Evolutionary conservation across 2,797 vertebrate genomes (phyloP).

Genomic region (Fistularia tabacaria): DNA sequence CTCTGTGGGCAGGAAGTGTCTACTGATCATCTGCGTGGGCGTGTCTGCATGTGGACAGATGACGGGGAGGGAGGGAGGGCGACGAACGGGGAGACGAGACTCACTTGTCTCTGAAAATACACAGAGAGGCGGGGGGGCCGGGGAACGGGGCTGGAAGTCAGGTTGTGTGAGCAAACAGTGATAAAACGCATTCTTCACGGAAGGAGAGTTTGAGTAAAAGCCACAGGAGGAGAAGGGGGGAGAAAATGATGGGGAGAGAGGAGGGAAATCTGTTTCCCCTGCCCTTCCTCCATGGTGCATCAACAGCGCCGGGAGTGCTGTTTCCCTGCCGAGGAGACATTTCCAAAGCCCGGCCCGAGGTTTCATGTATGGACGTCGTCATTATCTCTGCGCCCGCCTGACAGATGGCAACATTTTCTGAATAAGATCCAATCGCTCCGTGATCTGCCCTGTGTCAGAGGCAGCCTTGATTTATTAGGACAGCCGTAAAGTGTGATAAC

Average conservation of each 20-base stretch:
- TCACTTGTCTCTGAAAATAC: slow-evolving; percentile 23
- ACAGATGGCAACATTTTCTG: slow-evolving; percentile 52
- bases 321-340: slow-evolving; percentile 68
- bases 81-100: slow-evolving; percentile 26
- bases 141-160: slow-evolving; percentile 40
- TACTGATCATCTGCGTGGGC: slow-evolving; percentile 68
- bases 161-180: slow-evolving; percentile 51
- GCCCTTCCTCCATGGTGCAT: slow-evolving; percentile 32
- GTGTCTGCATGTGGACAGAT: slow-evolving; percentile 52
- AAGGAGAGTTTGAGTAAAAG: slow-evolving; percentile 52
- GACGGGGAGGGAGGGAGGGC: slow-evolving; percentile 27
- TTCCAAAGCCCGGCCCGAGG: slow-evolving; percentile 68
- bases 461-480: slow-evolving; percentile 48
- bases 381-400: slow-evolving; percentile 62
- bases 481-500: slow-evolving; percentile 48
- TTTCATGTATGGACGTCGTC: slow-evolving; percentile 65
- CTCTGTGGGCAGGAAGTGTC: slow-evolving; percentile 60
- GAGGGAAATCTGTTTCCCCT: slow-evolving; percentile 57
- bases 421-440: slow-evolving; percentile 30
- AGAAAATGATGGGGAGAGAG: slow-evolving; percentile 48
- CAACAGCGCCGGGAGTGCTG: slow-evolving; percentile 53
- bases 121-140: slow-evolving; percentile 31
- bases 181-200: slow-evolving; percentile 44
- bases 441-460: slow-evolving; percentile 12
- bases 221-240: slow-evolving; percentile 63